Conservation (phyloP, 2,797 vertebrate genomes). For the Lateolabrax maculatus region DNA sequence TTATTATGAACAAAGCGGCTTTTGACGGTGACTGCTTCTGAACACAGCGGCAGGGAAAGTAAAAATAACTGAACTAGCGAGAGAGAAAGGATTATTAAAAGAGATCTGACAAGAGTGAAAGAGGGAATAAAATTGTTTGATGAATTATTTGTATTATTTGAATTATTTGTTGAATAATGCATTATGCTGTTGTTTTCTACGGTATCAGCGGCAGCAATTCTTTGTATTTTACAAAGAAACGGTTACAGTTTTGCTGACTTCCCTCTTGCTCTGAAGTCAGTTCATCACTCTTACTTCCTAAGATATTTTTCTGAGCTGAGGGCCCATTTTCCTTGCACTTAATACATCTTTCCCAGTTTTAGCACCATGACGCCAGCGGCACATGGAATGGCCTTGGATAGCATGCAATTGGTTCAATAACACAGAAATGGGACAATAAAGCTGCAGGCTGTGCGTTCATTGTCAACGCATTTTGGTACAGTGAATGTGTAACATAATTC, state of each 20-base stretch:
- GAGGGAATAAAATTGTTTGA: conserved; percentile 36
- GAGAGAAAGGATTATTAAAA: conserved; percentile 29
- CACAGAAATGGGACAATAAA: conserved; percentile 46
- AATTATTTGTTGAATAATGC: conserved; percentile 65
- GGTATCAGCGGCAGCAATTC: conserved; percentile 37
- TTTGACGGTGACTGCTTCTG: conserved; percentile 60
- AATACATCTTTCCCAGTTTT: conserved; percentile 52
- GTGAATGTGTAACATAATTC: conserved; percentile 52
- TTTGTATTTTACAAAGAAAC: conserved; percentile 50
- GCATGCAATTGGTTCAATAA: conserved; percentile 41
- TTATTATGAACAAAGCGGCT: conserved; percentile 64
- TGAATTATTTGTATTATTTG: conserved; percentile 66
- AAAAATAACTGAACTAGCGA: conserved; percentile 21
- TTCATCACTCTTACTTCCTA: conserved; percentile 47
- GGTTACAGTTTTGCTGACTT: conserved; percentile 55
- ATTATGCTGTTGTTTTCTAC: conserved; percentile 33
- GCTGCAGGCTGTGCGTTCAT: conserved; percentile 45
- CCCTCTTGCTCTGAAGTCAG: conserved; percentile 46
- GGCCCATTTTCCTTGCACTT: conserved; percentile 53
- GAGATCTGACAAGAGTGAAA: conserved; percentile 37
- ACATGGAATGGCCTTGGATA: conserved; percentile 39
- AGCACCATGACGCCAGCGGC: conserved; percentile 20
- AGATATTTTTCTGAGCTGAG: conserved; percentile 37
- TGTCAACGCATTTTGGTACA: conserved; percentile 36
- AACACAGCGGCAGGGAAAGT: conserved; percentile 23